phyloP scores from a whole-genome alignment of 2,888 invertebrate species.

The Sesia apiformis region DNA sequence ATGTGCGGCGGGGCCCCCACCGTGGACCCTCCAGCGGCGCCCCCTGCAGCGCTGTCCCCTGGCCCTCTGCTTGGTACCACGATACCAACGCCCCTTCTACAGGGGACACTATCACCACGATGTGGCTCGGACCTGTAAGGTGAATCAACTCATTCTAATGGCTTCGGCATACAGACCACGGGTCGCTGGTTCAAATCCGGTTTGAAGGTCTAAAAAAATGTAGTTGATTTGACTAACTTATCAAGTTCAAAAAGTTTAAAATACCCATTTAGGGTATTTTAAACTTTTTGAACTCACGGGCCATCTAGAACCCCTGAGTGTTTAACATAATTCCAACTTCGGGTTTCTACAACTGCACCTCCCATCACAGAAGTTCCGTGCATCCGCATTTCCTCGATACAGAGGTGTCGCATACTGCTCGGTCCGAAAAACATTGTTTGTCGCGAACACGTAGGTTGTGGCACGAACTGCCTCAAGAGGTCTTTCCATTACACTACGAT shows the following conservation, averaged over 20 bases:
- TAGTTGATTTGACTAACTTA: neutral
- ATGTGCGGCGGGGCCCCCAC: slow-evolving; percentile 60
- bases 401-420: no score
- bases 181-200: no score
- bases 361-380: no score
- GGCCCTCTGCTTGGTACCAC: slow-evolving; percentile 64
- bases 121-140: slow-evolving; percentile 14
- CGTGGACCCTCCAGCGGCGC: slow-evolving; percentile 47
- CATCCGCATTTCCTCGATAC: no score
- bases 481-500: no score
- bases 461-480: no score
- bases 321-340: neutral
- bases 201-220: neutral
- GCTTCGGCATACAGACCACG: no score
- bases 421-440: no score
- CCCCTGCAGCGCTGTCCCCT: slow-evolving; percentile 55
- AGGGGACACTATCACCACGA: slow-evolving; percentile 75
- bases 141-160: no score
- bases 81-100: slow-evolving; percentile 61
- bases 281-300: neutral
- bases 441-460: no score
- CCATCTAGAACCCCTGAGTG: neutral
- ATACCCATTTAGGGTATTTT: no score
- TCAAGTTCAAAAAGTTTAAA: no score
- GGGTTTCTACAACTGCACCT: neutral